These are phyloP conservation scores for Caenorhabditis parvicauda DNA, from an alignment of 2,888 invertebrate genomes.

Conservation along the genomic window DNA sequence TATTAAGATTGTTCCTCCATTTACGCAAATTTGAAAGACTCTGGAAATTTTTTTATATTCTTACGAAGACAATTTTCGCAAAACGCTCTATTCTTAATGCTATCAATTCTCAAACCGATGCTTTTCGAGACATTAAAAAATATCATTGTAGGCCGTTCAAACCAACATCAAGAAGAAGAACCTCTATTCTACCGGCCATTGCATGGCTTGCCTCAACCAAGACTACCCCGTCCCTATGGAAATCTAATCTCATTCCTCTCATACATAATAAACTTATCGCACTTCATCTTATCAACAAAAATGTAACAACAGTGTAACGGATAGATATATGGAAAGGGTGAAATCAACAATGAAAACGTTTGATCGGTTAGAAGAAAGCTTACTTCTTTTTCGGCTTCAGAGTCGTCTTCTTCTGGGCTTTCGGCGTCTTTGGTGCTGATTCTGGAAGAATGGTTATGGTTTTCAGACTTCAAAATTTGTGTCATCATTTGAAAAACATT, in stretches of 20 bases:
- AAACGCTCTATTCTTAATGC: no score
- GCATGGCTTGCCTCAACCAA: constrained; percentile 55
- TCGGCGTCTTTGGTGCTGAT: not conserved
- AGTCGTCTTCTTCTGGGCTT: not conserved
- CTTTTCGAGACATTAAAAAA: no score
- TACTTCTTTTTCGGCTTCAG: not conserved
- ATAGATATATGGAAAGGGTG: not conserved
- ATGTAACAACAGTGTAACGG: not conserved
- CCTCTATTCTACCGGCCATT: constrained; percentile 45
- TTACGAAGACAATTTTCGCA: no score
- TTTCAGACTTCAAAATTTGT: no score
- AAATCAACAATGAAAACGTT: not conserved
- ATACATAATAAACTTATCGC: no score
- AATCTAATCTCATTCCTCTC: constrained; percentile 16
- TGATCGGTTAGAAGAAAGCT: no score
- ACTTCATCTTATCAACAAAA: not conserved
- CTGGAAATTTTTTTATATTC: no score
- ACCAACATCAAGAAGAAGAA: constrained; percentile 21
- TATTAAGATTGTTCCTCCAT: no score
- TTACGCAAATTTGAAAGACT: no score
- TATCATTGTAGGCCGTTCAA: constrained; percentile 48
- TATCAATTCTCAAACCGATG: no score
- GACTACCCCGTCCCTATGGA: constrained; percentile 54
- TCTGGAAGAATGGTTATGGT: no score
- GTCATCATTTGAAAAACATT: no score